Conservation (phyloP, 2,888 invertebrate genomes). For the Pseudoips prasinana region DNA sequence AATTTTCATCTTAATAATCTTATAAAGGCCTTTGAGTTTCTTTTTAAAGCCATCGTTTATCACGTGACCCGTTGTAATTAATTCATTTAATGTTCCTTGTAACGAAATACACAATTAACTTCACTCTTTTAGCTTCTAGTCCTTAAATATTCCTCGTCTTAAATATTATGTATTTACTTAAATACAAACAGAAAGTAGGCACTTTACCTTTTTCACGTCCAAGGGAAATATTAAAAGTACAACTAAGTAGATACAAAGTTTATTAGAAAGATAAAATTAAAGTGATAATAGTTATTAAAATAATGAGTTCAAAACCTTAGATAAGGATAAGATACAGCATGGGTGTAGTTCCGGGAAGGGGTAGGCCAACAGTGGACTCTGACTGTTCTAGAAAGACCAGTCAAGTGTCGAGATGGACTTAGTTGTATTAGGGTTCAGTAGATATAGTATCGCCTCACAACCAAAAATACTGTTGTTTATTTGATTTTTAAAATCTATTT, state of each 20-base stretch:
- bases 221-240: slow-evolving; percentile 14
- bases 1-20: slow-evolving; percentile 23
- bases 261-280: slow-evolving; percentile 23
- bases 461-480: too few species aligned
- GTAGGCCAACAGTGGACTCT: too few species aligned
- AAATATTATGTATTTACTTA: slow-evolving; percentile 23
- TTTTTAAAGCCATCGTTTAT: slow-evolving; percentile 26
- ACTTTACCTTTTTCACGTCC: slow-evolving; percentile 36
- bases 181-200: slow-evolving; percentile 20
- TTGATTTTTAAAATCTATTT: too few species aligned
- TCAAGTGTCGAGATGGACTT: too few species aligned
- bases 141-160: slow-evolving; percentile 15
- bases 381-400: too few species aligned
- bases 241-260: slow-evolving; percentile 18
- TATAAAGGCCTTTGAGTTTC: slow-evolving; percentile 17
- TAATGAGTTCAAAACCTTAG: too few species aligned
- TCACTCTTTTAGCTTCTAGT: slow-evolving; percentile 24
- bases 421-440: too few species aligned
- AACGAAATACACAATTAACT: slow-evolving; percentile 29
- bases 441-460: too few species aligned
- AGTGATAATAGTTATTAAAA: slow-evolving; percentile 9
- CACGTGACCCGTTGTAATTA: slow-evolving; percentile 30
- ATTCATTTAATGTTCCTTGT: slow-evolving; percentile 28
- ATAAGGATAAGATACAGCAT: too few species aligned
- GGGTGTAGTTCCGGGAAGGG: too few species aligned